Evolutionary conservation across 1,140 invertebrate genomes (phyloP), one percentile per base, ranked within the genome.

Genomic region (Penaeus vannamei): DNA sequence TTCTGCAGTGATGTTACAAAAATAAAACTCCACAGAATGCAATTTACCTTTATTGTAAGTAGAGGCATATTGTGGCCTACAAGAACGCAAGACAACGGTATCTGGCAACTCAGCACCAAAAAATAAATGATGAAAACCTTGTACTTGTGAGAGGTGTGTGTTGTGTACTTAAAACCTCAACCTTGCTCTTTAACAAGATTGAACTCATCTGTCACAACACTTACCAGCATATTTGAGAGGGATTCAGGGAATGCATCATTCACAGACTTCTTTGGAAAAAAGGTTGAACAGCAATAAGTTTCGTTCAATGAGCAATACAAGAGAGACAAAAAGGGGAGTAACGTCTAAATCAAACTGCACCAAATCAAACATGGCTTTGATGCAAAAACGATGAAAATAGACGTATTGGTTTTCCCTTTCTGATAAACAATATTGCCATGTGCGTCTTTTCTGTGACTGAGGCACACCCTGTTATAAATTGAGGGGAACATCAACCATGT

Each of bases 31-130:
- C 29, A 79, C 29, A 79, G 32, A 46, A 36, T 79, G 66, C 66
- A 72, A 32, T 53, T 32, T 32, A 72, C 66, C 32, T 72, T 32
- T n/a, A 72, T 81, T 60, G 79, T 87, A 87, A 83, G 80, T 87
- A 87, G 86, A 87, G 86, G 86, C 86, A 82, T 87, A 87, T 87
- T 87, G 86, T 87, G 79, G 86, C 79, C 86, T 87, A 87, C 86
- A 87, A 87, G 79, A 87, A 87, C 53, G 85, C 85, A 81, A 69
- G 79, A 83, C 36, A 83, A 82, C 66, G 60, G 76, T 60, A 82
- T 83, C 79, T 87, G 80, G 86, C 86, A 87, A 87, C 79, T 66
- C 79, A 82, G 79, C 86, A 87, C 79, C 79, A 87, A 87, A 76
- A 87, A 72, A 61, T 82, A 83, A 83, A 87, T 29, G 66, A 53